Evolutionary conservation across 2,888 invertebrate species (phyloP), one percentile per base, ranked within the genome.

Genomic region (Acanthoscelides obtectus): DNA sequence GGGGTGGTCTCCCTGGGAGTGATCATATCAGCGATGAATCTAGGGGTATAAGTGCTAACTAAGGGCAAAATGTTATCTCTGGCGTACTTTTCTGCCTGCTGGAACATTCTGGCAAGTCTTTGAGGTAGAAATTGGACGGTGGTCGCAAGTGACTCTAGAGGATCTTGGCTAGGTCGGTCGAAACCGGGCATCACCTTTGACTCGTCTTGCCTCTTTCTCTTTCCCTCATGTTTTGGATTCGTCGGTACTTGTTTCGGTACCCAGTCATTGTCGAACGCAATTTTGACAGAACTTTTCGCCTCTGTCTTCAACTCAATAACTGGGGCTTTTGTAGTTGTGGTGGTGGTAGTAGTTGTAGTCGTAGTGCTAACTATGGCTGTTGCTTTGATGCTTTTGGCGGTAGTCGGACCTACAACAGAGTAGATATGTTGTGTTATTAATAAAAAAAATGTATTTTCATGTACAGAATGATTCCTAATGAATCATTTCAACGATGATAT

Each of bases 111-210:
- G 0, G 93, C 93, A 0, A 95, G 84, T 17, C 93, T 88, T 75
- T 93, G 92, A 0, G 95, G 95, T 66, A 95, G 86, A 80, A 94
- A 90, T 82, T 95, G 95, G 0, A 95, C 93, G 0, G 92, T 93
- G 72, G 90, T 83, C 1, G 84, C 82, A 17, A 85, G 82, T 0
- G 82, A 79, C 72, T 84, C 83, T 19, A 85, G 74, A 0, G 82
- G 82, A 75, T 82, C 81, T 12, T 80, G 22, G 22, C 20, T 67
- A 12, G 45, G 45, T 17, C 12, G 45, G 8, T 45, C 45, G 17
- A 45, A 45, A 45, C 45, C 45, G 1, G 45, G 6, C 45, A 45
- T 45, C 12, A 45, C 45, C 45, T 45, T 45, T 45, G 45, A 45
- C 17, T 45, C 45, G 84, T 81, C 86, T 77, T 82, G 73, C 69